Conservation (phyloP, 2,113 vertebrate genomes). For the Aphyosemion australe region DNA sequence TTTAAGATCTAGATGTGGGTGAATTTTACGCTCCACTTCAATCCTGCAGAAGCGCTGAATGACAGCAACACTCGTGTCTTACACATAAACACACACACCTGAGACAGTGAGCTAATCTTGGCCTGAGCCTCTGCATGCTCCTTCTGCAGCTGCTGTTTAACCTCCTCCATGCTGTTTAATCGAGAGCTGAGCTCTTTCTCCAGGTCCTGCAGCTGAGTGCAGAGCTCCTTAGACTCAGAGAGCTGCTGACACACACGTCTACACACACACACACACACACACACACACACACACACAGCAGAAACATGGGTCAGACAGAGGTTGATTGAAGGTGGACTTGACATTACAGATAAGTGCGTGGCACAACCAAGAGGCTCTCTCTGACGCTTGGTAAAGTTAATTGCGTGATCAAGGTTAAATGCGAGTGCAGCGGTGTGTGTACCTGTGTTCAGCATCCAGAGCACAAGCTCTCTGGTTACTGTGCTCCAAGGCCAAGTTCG, state of each 20-base stretch:
- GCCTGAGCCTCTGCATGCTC: conserved; percentile 57
- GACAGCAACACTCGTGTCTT: background rate
- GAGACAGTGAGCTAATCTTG: conserved; percentile 64
- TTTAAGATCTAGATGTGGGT: background rate
- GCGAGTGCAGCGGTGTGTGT: conserved; percentile 9
- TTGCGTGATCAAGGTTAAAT: conserved; percentile 46
- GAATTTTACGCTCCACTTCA: conserved; percentile 8
- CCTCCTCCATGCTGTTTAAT: conserved; percentile 72
- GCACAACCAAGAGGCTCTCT: conserved; percentile 18
- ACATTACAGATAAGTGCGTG: conserved; percentile 42
- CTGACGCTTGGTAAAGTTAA: conserved; percentile 51
- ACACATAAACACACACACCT: conserved; percentile 67
- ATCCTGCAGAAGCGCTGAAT: conserved; percentile 28
- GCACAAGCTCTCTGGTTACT: conserved; percentile 75
- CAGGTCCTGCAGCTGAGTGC: conserved; percentile 72
- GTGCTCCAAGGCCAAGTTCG: conserved; percentile 77
- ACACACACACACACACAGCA: background rate
- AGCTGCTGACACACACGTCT: conserved; percentile 76
- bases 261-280: conserved; percentile 40
- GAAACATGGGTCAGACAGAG: conserved; percentile 37
- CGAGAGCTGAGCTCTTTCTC: conserved; percentile 72
- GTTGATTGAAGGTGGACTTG: conserved; percentile 43
- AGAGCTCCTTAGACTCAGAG: conserved; percentile 75
- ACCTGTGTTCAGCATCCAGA: conserved; percentile 80
- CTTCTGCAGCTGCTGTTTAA: conserved; percentile 68